phyloP scores from a whole-genome alignment of 2,888 invertebrate genomes.

The Nasonovia ribisnigri region DNA sequence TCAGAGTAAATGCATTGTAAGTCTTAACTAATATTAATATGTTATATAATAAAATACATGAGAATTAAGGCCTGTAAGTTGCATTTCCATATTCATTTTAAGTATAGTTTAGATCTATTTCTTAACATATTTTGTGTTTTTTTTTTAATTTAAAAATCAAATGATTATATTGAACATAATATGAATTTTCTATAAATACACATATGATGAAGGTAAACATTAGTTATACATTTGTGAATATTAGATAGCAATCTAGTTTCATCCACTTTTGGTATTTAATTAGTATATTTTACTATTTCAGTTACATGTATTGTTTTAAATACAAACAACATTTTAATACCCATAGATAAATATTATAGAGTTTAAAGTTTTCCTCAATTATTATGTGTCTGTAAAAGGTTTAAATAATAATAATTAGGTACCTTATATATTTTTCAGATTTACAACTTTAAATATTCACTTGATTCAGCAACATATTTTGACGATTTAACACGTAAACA shows the following conservation, averaged over 20 bases:
- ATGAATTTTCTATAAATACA: background rate
- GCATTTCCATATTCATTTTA: background rate
- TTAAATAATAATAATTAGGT: background rate
- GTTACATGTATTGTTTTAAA: background rate
- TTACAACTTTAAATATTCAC: constrained; percentile 35
- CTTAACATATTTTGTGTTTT: background rate
- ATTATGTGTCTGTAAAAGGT: background rate
- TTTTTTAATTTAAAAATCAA: background rate
- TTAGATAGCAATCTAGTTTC: background rate
- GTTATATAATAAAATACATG: background rate
- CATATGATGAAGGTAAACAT: background rate
- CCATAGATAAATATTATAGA: background rate
- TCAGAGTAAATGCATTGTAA: constrained; percentile 24
- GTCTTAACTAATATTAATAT: background rate
- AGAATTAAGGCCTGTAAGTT: background rate
- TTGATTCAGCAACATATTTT: constrained; percentile 25
- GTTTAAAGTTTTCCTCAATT: background rate
- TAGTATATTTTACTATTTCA: background rate
- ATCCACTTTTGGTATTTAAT: background rate
- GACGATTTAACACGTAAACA: constrained; percentile 38
- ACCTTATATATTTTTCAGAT: constrained; percentile 22
- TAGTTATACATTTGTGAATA: background rate
- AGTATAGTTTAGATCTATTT: background rate
- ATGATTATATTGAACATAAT: background rate
- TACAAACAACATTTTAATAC: background rate